Base-by-base conservation (phyloP, 1,140 invertebrate species). In the Musca domestica region DNA sequence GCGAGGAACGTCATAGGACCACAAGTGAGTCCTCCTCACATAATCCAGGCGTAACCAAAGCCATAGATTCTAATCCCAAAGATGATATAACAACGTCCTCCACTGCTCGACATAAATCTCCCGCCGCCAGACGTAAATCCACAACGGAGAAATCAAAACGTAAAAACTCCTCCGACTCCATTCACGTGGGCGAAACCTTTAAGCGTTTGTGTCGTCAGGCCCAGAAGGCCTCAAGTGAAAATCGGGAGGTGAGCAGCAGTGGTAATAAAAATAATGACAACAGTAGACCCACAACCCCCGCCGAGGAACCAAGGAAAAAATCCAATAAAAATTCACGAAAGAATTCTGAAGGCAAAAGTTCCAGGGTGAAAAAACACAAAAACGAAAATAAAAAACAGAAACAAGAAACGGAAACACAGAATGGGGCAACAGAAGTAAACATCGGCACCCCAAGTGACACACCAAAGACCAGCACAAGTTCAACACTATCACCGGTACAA, bases 61-160 rank as follows among this genome's bases (percentile, higher is more conserved):
- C 2, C 12, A 41, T 41, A 10, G 5, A 5, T 12, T 41, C 34
- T 41, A 5, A 2, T 10, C 34, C 34, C 34, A 5, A 41, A 12
- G 34, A 41, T 10, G 34, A 41, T 41, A 12, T 41, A 12, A 12
- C 34, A 5, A 41, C 10, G 10, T 41, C 34, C 4, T 41, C 34
- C 34, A 72, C 0, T 61, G 75, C 30, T 22, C 63, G 22, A 22
- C 69, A 23, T 27, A 66, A 3, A 41, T 41, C 34, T 12, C 34
- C 19, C 2, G n/a, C 61, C 72, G n/a, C 41, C 56, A 41, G 20
- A 67, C 0, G 51, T 67, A 20, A 63, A 34, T 0, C 67, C 63
- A 15, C 70, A 41, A 48, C 66, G 52, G 30, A 66, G 30, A 41
- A 58, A 67, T n/a, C 19, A 54, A 2, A 66, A 30, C 34, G 54